Evolutionary conservation across 2,113 vertebrate genomes (phyloP).

Genomic region (Muscicapa adusta): DNA sequence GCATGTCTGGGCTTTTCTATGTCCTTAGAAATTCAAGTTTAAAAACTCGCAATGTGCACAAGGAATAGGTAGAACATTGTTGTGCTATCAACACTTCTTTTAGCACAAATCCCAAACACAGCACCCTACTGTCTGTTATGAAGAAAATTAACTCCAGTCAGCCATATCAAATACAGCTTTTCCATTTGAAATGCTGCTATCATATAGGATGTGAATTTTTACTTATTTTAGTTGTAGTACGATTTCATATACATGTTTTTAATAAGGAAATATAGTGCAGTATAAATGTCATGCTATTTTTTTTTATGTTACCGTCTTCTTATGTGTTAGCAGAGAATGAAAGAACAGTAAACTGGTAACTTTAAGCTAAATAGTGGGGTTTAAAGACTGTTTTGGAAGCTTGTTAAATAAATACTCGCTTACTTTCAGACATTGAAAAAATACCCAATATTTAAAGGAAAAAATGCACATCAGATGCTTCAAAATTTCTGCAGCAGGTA

Average conservation of each 20-base stretch:
- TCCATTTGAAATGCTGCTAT: background rate
- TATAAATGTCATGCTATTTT: background rate
- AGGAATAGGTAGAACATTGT: background rate
- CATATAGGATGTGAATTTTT: background rate
- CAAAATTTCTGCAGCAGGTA: background rate
- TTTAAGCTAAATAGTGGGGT: background rate
- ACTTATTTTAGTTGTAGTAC: background rate
- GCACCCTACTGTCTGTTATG: background rate
- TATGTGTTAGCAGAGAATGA: background rate
- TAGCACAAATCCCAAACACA: background rate
- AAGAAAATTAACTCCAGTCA: background rate
- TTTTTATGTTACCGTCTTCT: background rate
- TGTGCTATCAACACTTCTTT: background rate
- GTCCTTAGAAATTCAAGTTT: background rate
- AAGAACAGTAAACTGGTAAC: background rate
- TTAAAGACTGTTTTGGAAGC: background rate
- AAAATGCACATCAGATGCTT: rapidly evolving
- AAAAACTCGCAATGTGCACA: background rate
- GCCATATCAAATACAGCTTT: background rate
- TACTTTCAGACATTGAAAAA: background rate
- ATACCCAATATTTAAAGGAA: background rate
- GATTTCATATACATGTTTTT: background rate
- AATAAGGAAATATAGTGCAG: background rate
- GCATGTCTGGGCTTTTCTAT: background rate
- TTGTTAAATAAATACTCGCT: background rate